Evolutionary conservation across 2,113 vertebrate species (phyloP).

Genomic region (Pseudonaja textilis): DNA sequence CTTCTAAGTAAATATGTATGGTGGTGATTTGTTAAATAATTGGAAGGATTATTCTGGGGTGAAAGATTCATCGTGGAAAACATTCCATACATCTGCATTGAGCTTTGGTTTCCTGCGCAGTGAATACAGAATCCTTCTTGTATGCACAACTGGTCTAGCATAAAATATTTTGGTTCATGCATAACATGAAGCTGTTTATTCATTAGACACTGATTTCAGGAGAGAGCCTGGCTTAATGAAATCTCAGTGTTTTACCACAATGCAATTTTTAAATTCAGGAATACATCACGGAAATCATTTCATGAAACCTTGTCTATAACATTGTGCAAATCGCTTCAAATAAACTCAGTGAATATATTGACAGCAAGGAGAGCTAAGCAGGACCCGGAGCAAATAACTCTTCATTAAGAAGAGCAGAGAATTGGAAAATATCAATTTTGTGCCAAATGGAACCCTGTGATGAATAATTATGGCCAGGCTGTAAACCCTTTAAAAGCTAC

Average conservation of each 20-base stretch:
- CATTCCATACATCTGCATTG: not conserved
- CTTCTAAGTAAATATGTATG: not conserved
- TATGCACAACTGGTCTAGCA: not conserved
- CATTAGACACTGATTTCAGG: constrained; percentile 15
- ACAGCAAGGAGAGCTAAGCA: constrained; percentile 12
- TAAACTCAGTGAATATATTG: constrained; percentile 34
- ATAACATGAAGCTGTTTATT: constrained; percentile 32
- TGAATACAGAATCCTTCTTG: constrained; percentile 15
- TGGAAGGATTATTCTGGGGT: not conserved
- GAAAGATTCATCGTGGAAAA: not conserved
- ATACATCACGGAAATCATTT: constrained; percentile 57
- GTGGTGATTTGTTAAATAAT: not conserved
- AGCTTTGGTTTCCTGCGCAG: constrained; percentile 4
- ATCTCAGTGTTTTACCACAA: not conserved
- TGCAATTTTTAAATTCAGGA: constrained; percentile 49
- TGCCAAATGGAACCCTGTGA: constrained; percentile 60
- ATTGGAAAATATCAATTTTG: constrained; percentile 50
- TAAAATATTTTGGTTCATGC: constrained; percentile 23
- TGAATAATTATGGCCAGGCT: constrained; percentile 61
- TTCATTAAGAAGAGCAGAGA: constrained; percentile 53
- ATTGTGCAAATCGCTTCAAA: constrained; percentile 16
- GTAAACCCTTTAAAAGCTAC: constrained; percentile 66
- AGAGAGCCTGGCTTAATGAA: constrained; percentile 45
- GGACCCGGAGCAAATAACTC: constrained; percentile 49
- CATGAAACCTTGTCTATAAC: constrained; percentile 26